Evolutionary conservation across 2,113 vertebrate species (phyloP).

Genomic region (Coryphaenoides rupestris): DNA sequence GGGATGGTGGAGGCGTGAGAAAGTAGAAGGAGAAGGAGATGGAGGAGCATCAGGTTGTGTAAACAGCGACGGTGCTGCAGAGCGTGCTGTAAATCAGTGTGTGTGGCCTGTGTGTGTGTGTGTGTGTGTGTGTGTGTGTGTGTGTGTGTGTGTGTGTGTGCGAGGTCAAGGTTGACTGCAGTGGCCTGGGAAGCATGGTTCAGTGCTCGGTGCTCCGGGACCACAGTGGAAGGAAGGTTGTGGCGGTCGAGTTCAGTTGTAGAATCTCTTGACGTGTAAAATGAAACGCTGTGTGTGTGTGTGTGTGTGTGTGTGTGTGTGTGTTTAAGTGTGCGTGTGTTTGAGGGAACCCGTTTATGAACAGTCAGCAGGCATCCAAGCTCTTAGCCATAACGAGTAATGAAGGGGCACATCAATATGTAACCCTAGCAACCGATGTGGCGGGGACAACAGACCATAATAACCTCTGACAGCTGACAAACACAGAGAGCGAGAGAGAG

Average conservation of each 20-base stretch:
- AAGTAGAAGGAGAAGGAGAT: too few species aligned
- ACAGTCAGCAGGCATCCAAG: slow-evolving; percentile 53
- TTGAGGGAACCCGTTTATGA: slow-evolving; percentile 27
- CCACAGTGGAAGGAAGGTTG: background rate
- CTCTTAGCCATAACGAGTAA: slow-evolving; percentile 59
- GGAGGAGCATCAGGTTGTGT: background rate
- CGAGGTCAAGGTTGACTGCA: background rate
- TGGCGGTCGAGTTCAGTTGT: background rate
- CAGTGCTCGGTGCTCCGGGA: background rate
- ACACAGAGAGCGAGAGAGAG: too few species aligned
- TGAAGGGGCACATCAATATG: slow-evolving; percentile 62
- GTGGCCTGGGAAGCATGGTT: background rate
- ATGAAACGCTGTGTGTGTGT: background rate
- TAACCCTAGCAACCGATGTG: slow-evolving; percentile 42
- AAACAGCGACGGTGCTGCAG: background rate
- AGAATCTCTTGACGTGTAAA: background rate
- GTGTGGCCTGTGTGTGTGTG: too few species aligned
- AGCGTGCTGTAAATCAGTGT: background rate
- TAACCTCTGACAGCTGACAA: slow-evolving; percentile 41
- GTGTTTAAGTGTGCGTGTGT: background rate
- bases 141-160: too few species aligned
- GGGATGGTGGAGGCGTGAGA: background rate
- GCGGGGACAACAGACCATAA: slow-evolving; percentile 56
- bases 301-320: background rate
- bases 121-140: too few species aligned